Conservation (phyloP, 2,888 invertebrate species). For the Acheta domesticus region DNA sequence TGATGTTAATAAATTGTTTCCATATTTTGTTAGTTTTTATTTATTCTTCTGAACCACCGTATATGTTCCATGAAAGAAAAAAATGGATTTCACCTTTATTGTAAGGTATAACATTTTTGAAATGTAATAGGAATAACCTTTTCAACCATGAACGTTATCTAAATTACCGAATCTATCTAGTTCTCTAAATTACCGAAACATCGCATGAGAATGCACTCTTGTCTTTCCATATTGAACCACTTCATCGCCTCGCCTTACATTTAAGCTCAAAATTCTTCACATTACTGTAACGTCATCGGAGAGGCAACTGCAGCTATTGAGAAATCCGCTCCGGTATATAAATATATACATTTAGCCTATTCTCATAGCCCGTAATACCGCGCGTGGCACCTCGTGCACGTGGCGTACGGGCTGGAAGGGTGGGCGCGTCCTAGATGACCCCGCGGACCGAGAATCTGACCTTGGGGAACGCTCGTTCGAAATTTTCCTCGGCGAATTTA, state of each 20-base stretch:
- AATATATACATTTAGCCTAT: not conserved
- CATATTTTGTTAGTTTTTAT: too few species aligned
- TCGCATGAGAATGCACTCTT: too few species aligned
- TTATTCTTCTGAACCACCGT: too few species aligned
- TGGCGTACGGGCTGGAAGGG: not conserved
- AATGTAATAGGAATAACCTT: too few species aligned
- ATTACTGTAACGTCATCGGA: not conserved
- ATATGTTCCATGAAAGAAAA: too few species aligned
- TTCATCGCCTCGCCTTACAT: not conserved
- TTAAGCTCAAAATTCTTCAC: not conserved
- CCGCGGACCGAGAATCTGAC: not conserved
- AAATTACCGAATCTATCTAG: too few species aligned
- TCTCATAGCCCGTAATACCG: not conserved
- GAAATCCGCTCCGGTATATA: not conserved
- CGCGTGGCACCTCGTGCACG: not conserved
- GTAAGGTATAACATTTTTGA: too few species aligned
- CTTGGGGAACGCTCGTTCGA: not conserved
- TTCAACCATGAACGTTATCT: too few species aligned
- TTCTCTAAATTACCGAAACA: too few species aligned
- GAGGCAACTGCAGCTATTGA: not conserved
- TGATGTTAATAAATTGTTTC: too few species aligned
- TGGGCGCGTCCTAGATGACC: not conserved
- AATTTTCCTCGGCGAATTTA: constrained; percentile 4
- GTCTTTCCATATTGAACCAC: not conserved
- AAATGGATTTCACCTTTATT: too few species aligned